Conservation (phyloP, 2,113 vertebrate species). For the Cairina moschata region DNA sequence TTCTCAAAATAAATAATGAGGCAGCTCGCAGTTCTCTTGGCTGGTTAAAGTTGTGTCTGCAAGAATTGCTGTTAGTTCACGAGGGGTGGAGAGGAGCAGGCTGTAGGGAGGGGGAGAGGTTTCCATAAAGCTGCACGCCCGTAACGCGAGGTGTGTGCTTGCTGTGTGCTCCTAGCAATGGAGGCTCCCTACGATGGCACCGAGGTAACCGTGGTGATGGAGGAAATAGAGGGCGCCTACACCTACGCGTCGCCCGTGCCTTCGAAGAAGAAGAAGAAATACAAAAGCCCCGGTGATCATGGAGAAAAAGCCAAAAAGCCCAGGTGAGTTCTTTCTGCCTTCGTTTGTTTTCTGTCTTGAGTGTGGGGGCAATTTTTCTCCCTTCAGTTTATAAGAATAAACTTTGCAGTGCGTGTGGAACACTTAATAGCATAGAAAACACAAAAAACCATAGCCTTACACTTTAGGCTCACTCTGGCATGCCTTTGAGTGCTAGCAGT, state of each 20-base stretch:
- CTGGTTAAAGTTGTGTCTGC: rapidly evolving
- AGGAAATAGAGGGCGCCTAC: constrained; percentile 88
- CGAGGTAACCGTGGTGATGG: constrained; percentile 87
- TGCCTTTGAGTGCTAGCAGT: neutral
- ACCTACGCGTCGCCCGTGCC: constrained; percentile 80
- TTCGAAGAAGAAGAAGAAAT: constrained; percentile 90
- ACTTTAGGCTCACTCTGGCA: rapidly evolving
- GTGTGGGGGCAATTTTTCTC: neutral
- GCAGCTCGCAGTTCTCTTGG: rapidly evolving
- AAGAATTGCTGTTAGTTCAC: rapidly evolving
- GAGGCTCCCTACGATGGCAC: constrained; percentile 86
- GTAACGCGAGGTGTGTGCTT: rapidly evolving
- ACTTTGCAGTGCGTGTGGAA: neutral
- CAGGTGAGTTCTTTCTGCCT: constrained; percentile 76
- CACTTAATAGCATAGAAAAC: neutral
- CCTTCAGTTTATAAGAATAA: neutral
- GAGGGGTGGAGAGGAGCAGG: neutral
- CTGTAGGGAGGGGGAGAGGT: rapidly evolving
- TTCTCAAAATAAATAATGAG: neutral
- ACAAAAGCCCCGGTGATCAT: constrained; percentile 80
- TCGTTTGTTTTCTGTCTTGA: neutral
- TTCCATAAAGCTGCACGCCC: rapidly evolving
- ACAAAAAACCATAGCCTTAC: rapidly evolving
- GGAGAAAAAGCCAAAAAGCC: constrained; percentile 91
- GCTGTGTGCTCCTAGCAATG: constrained; percentile 70